Evolutionary conservation across 1,140 invertebrate species (phyloP).

Genomic region (Camponotus floridanus): DNA sequence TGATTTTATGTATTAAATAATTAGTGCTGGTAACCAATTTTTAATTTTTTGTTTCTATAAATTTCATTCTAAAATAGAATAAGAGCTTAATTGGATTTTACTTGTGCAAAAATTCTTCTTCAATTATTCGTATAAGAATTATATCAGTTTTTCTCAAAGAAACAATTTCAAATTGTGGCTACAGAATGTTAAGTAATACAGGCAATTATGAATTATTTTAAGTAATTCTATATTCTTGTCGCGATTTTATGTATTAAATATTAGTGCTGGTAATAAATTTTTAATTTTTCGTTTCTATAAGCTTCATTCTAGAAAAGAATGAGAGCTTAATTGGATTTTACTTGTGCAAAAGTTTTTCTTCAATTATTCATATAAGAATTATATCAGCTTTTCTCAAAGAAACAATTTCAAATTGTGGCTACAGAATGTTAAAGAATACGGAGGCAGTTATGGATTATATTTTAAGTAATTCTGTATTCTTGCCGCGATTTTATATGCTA

Average conservation of each 20-base stretch:
- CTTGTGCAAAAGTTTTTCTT: neutral
- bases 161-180: neutral
- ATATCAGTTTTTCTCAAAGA: neutral
- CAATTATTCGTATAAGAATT: neutral
- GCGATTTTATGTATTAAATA: neutral
- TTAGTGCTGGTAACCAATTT: too few relatives aligned
- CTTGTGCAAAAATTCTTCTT: neutral
- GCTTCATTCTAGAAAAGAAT: neutral
- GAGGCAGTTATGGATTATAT: too few relatives aligned
- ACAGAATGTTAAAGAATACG: neutral
- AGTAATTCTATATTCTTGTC: too few relatives aligned
- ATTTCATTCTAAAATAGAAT: too few relatives aligned
- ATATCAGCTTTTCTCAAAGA: neutral
- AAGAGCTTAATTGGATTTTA: neutral
- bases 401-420: neutral
- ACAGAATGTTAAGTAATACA: too few relatives aligned
- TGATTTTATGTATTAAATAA: neutral
- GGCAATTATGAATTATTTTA: too few relatives aligned
- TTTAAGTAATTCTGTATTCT: slow-evolving; percentile 14
- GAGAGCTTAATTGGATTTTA: slow-evolving; percentile 4
- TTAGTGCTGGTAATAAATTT: slow-evolving; percentile 9
- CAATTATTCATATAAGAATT: neutral
- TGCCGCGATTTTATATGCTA: slow-evolving; percentile 14
- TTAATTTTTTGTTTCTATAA: too few relatives aligned
- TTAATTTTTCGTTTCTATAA: neutral